These are phyloP conservation scores for Apaloderma vittatum DNA, from an alignment of 2,113 vertebrate genomes.

Conservation along the genomic window DNA sequence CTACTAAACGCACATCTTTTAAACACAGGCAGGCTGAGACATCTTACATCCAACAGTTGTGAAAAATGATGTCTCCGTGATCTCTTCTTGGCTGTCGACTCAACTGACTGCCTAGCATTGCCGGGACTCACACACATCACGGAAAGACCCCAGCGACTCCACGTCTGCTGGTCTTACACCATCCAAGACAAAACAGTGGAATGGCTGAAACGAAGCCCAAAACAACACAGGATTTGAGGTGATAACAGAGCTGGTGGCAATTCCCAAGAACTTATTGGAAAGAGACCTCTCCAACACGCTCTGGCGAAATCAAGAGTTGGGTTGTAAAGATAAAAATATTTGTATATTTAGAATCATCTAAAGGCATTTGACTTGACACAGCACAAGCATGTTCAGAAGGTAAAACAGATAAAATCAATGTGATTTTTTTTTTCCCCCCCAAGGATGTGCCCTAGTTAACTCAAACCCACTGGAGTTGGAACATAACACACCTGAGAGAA, in stretches of 20 bases:
- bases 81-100: rapidly evolving
- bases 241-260: not conserved
- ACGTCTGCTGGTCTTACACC: rapidly evolving
- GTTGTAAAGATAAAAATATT: not conserved
- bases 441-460: not conserved
- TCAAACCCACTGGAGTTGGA: not conserved
- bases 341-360: not conserved
- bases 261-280: not conserved
- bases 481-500: not conserved
- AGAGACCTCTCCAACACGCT: not conserved
- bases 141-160: not conserved
- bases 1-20: not conserved
- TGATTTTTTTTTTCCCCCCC: rapidly evolving
- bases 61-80: rapidly evolving
- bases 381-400: not conserved
- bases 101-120: not conserved
- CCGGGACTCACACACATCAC: rapidly evolving
- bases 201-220: not conserved
- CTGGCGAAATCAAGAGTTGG: not conserved
- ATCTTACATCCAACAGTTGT: not conserved
- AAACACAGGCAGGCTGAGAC: rapidly evolving
- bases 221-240: not conserved
- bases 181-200: not conserved
- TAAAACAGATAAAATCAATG: not conserved
- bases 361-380: not conserved